Percentiles rank a stretch among this genome's conserved stretches.
Evolutionary conservation across 2,888 invertebrate genomes (phyloP).

Genomic region (Lasioglossum lativentre): DNA sequence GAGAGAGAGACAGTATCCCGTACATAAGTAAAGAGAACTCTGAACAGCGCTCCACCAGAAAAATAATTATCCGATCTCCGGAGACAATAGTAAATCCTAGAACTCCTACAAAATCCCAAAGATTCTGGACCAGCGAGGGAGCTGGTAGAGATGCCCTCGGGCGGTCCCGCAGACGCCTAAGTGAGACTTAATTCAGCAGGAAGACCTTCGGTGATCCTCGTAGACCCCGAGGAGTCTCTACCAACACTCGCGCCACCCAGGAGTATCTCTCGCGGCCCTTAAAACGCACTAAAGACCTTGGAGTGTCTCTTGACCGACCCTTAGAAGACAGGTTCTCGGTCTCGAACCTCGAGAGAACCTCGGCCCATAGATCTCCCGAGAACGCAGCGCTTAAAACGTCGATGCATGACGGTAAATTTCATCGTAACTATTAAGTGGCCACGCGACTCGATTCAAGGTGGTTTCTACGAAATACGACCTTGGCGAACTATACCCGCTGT

Average conservation of each 20-base stretch:
- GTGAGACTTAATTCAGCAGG: background rate
- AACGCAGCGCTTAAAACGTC: background rate
- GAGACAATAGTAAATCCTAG: background rate
- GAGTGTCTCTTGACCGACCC: slow-evolving; percentile 9
- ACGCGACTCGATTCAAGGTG: slow-evolving; percentile 10
- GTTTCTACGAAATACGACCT: slow-evolving; percentile 26
- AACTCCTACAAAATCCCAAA: background rate
- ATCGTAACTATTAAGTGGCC: background rate
- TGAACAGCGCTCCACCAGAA: background rate
- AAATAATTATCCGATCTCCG: background rate
- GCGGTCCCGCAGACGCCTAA: background rate
- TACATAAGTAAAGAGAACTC: background rate
- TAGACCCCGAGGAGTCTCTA: background rate
- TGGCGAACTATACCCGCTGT: slow-evolving; percentile 25
- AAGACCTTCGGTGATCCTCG: background rate
- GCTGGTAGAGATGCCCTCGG: background rate
- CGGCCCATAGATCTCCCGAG: background rate
- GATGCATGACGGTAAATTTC: background rate
- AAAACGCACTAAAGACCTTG: background rate
- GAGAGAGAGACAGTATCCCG: too few species aligned
- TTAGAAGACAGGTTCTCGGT: slow-evolving; percentile 2
- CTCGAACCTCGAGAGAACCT: background rate
- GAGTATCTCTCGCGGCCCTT: background rate
- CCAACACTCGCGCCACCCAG: background rate
- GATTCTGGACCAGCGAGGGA: background rate